Base-by-base conservation (phyloP, 2,888 invertebrate species). In the Andrena flavipes region DNA sequence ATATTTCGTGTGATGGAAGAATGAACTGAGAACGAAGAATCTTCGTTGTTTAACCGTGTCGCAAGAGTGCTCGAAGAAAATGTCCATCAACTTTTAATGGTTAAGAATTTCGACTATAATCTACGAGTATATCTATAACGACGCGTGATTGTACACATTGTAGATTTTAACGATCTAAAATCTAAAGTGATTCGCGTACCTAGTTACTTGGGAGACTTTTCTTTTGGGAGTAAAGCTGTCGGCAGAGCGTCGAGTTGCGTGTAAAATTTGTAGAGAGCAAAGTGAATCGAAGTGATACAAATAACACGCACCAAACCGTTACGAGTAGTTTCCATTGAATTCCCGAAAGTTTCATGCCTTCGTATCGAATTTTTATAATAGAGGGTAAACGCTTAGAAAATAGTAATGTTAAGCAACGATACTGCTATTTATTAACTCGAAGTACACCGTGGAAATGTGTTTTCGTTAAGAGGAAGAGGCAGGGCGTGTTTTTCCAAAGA, bases 281-380 rank as follows among this genome's bases (percentile, higher is more conserved):
- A 49, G 54, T 54, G 20, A 20, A 20, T 54, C 20, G 2, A 54
- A 8, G 69, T 65, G 74, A 83, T 75, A 80, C 76, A 72, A 76
- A 75, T 74, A 33, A 80, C 29, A 35, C 64, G 74, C 69, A 79
- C 75, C 78, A 75, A 84, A 75, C 74, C 63, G 54, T 54, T 68
- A 20, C 29, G 13, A 42, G 30, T 73, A 73, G 60, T 86, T 59
- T 65, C 30, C 33, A 51, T 76, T 74, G 59, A 75, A 74, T 79
- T 83, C 72, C 75, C 74, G 65, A 77, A 80, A 69, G 68, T 75
- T 77, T 86, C 72, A 82, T 87, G 80, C 74, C 80, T 87, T 87
- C 71, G 73, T 80, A 84, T 80, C 49, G 63, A 76, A 62, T 74
- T 82, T 82, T 80, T 80, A 82, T 76, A 76, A 76, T 77, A 76